These are phyloP conservation scores for Mactra quadrangularis DNA, from an alignment of 1,140 invertebrate species.

Conservation along the genomic window DNA sequence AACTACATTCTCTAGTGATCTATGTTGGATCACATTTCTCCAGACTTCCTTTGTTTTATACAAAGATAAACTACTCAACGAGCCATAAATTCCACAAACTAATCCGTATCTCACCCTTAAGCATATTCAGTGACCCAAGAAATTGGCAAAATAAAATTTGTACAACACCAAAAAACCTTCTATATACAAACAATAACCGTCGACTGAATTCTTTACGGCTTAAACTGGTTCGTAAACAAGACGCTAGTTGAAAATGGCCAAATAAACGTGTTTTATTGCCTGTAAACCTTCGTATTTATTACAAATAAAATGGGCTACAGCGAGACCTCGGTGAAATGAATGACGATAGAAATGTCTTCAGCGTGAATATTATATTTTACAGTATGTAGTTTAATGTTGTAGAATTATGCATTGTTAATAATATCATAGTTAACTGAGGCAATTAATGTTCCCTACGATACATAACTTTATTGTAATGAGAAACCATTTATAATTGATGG, in stretches of 20 bases:
- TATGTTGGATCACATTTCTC: no score
- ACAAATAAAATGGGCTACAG: constrained; percentile 47
- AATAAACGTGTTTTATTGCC: constrained; percentile 47
- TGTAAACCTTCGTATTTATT: constrained; percentile 36
- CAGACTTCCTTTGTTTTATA: constrained; percentile 11
- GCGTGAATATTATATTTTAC: background rate
- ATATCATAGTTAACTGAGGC: no score
- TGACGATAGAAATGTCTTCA: constrained; percentile 24
- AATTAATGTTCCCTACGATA: no score
- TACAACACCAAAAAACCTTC: background rate
- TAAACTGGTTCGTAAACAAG: constrained; percentile 33
- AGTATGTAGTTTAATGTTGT: no score
- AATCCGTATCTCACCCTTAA: background rate
- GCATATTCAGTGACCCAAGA: constrained; percentile 28
- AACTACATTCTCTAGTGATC: no score
- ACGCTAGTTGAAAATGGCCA: constrained; percentile 13
- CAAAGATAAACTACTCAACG: background rate
- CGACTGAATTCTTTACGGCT: constrained; percentile 12
- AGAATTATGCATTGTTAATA: no score
- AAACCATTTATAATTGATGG: no score
- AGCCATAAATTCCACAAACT: constrained; percentile 14
- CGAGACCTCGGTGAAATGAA: constrained; percentile 21
- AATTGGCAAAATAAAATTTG: constrained; percentile 22
- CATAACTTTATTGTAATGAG: no score
- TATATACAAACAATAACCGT: constrained; percentile 46